phyloP scores from a whole-genome alignment of 2,797 vertebrate genomes.

The Anguilla megastoma region DNA sequence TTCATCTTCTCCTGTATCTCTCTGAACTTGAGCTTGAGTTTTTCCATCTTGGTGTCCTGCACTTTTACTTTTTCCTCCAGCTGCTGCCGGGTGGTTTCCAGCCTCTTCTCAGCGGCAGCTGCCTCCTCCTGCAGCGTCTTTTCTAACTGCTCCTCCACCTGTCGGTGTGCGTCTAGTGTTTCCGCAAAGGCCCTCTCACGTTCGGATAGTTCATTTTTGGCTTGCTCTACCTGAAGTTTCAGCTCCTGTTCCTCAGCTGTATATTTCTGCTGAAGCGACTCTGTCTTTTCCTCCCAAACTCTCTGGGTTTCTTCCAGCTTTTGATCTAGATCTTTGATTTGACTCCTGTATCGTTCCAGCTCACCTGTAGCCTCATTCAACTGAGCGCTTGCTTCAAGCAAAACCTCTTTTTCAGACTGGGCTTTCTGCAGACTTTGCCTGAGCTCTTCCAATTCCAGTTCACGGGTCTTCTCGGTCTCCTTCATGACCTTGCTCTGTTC shows the following conservation, averaged over 20 bases:
- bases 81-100: conserved; percentile 71
- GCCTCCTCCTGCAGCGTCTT: conserved; percentile 74
- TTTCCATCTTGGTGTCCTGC: conserved; percentile 87
- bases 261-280: conserved; percentile 65
- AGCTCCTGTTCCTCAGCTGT: conserved; percentile 68
- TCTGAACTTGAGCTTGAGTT: conserved; percentile 84
- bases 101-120: conserved; percentile 71
- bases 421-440: conserved; percentile 66
- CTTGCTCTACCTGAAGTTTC: conserved; percentile 67
- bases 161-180: conserved; percentile 66
- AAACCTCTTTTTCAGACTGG: conserved; percentile 69
- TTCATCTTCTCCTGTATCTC: conserved; percentile 86
- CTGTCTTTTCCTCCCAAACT: conserved; percentile 70
- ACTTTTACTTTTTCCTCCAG: conserved; percentile 82
- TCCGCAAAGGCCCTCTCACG: conserved; percentile 71
- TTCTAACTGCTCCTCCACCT: conserved; percentile 70
- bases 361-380: conserved; percentile 66
- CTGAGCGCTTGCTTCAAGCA: conserved; percentile 64
- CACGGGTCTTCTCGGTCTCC: conserved; percentile 49
- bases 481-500: conserved; percentile 23
- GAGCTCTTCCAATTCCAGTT: conserved; percentile 69
- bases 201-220: conserved; percentile 67
- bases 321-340: conserved; percentile 68
- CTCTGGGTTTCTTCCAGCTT: conserved; percentile 69
- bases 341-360: conserved; percentile 66